A percentile compares a stretch with the other conserved stretches of the same genome.
Evolutionary conservation across 2,113 vertebrate species (phyloP).

Genomic region (Gopherus flavomarginatus): DNA sequence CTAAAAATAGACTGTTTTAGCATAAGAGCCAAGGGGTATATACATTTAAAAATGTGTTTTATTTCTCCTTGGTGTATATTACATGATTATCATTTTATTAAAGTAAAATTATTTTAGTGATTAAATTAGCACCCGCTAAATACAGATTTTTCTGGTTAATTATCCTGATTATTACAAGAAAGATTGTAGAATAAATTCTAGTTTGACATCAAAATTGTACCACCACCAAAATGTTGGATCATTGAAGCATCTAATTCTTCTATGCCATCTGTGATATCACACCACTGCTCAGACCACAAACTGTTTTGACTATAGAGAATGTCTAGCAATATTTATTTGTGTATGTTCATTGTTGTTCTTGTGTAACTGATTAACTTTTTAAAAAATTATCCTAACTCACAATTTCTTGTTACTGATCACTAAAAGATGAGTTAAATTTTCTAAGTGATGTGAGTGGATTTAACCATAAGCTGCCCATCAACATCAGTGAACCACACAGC

Average conservation of each 20-base stretch:
- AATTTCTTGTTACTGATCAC: neutral
- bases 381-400: neutral
- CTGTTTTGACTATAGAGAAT: neutral
- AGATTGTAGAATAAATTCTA: neutral
- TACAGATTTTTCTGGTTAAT: neutral
- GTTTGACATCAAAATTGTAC: neutral
- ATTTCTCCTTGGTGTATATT: neutral
- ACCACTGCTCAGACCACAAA: fast-evolving
- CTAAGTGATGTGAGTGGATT: neutral
- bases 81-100: neutral
- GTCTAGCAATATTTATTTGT: neutral
- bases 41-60: neutral
- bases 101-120: neutral
- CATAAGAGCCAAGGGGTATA: neutral
- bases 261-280: neutral
- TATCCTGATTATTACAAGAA: neutral
- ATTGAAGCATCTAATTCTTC: neutral
- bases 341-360: neutral
- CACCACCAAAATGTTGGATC: neutral
- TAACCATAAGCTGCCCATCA: neutral
- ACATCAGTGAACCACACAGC: neutral
- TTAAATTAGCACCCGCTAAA: neutral
- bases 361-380: neutral
- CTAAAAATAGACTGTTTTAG: neutral
- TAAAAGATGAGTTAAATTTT: neutral